phyloP scores from a whole-genome alignment of 2,797 vertebrate species.

The Loriculus beryllinus region DNA sequence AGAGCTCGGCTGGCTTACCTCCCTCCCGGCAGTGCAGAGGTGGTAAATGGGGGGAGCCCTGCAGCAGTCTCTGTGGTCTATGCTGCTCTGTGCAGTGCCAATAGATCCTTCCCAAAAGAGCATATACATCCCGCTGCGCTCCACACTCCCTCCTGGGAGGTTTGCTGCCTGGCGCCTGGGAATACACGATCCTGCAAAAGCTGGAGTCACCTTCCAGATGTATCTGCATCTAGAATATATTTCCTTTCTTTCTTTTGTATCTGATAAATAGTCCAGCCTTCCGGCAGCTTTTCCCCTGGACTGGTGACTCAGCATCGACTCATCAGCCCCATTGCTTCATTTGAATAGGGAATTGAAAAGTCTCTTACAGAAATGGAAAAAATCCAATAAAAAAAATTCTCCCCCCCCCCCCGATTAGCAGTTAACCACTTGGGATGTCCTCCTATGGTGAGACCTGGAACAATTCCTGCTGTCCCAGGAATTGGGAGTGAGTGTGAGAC shows the following conservation, averaged over 20 bases:
- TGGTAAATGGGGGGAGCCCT: fast-evolving
- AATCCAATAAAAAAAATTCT: background rate
- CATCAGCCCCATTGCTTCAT: background rate
- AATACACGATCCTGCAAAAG: background rate
- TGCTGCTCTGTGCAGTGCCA: fast-evolving
- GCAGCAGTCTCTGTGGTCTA: fast-evolving
- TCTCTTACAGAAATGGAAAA: background rate
- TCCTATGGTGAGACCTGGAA: background rate
- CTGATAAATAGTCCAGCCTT: slow-evolving; percentile 54
- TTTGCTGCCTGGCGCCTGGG: background rate
- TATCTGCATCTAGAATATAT: background rate
- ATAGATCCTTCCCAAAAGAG: background rate
- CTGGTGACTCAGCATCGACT: slow-evolving; percentile 40
- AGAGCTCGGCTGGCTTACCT: background rate
- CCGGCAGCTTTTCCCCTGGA: slow-evolving; percentile 41
- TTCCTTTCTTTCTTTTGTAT: slow-evolving; percentile 58
- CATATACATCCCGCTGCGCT: fast-evolving
- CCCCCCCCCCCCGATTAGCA: background rate
- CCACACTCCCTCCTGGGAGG: background rate
- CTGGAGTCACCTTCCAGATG: background rate
- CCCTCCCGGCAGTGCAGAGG: background rate
- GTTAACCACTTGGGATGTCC: background rate
- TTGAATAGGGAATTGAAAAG: background rate
- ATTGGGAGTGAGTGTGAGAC: fast-evolving
- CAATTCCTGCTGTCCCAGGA: background rate